These are phyloP conservation scores for Heterocephalus glaber DNA, from an alignment of 2,113 vertebrate species.

Conservation along the genomic window DNA sequence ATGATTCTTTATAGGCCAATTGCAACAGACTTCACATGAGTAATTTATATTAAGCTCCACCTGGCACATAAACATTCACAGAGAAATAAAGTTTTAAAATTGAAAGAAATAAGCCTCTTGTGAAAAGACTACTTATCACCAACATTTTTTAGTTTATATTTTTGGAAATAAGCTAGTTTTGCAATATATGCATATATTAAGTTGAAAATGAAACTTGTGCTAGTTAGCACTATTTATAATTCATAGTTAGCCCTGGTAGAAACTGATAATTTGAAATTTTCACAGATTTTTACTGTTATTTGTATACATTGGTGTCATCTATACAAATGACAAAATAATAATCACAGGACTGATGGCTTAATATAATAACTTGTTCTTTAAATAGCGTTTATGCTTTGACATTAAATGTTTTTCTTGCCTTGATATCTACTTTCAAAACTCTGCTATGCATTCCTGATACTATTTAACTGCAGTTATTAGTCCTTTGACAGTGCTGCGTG, in stretches of 20 bases:
- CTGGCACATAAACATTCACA: constrained; percentile 1
- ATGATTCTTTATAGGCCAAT: constrained; percentile 6
- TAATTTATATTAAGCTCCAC: constrained; percentile 50
- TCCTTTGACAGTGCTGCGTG: constrained; percentile 57
- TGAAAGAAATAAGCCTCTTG: constrained; percentile 24
- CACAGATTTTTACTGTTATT: constrained; percentile 32
- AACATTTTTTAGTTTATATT: constrained; percentile 42
- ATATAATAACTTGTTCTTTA: constrained; percentile 64
- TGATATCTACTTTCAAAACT: constrained; percentile 33
- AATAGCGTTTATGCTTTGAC: constrained; percentile 37
- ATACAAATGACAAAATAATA: constrained; percentile 65
- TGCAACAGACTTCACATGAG: constrained; percentile 45
- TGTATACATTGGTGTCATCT: constrained; percentile 22
- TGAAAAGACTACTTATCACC: constrained; percentile 19
- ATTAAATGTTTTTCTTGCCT: constrained; percentile 60
- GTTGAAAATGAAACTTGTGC: constrained; percentile 24
- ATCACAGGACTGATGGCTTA: constrained; percentile 55
- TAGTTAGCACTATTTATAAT: constrained; percentile 5
- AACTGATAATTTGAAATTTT: constrained; percentile 54
- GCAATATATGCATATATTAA: constrained; percentile 4
- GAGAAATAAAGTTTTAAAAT: constrained; percentile 50
- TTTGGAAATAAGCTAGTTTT: constrained; percentile 57
- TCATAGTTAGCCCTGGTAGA: constrained; percentile 45
- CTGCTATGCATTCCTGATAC: constrained; percentile 10
- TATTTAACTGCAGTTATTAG: not conserved